Evolutionary conservation across 2,888 invertebrate species (phyloP), one percentile per base, ranked within the genome.

Genomic region (Nemapogon koenigi): DNA sequence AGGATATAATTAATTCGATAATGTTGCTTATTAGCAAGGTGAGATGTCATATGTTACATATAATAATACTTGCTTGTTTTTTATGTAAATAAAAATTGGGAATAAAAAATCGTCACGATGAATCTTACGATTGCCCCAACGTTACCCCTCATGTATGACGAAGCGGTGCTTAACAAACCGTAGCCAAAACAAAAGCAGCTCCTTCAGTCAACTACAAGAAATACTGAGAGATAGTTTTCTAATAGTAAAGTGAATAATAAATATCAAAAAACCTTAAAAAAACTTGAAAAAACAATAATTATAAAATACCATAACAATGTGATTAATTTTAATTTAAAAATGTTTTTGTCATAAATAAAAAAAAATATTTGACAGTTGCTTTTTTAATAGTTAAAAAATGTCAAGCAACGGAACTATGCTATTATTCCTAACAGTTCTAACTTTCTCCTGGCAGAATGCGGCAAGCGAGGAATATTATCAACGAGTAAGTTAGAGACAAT

Each of bases 191-290:
- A 78, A 76, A 71, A 67, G 68, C 70, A 56, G 57, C 62, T 61
- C 59, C 60, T 62, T 55, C 73, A 76, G 76, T 75, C 64, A 56
- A 55, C 62, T 62, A 68, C 71, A 72, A 73, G 75, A 71, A 68
- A 66, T 50, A 49, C 53, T 46, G 45, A 55, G 55, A 60, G 61
- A 64, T 63, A 69, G 68, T 65, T 66, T 65, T 59, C 59, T 57
- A 59, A 54, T 46, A 31, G 16, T n/a, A 2, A 31, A 11, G 14
- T 13, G 8, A 3, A 29, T 29, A 3, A 29, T 29, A 16, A 31
- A 15, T n/a, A n/a, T n/a, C n/a, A n/a, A 15, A 15, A 15, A 31
- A 31, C 16, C 16, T 31, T 6, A 14, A 2, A 15, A 31, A 3
- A 10, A 16, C 13, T 16, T 3, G 17, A 31, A 16, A 16, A n/a